Evolutionary conservation across 2,888 invertebrate species (phyloP).

Genomic region (Mythimna pallens): DNA sequence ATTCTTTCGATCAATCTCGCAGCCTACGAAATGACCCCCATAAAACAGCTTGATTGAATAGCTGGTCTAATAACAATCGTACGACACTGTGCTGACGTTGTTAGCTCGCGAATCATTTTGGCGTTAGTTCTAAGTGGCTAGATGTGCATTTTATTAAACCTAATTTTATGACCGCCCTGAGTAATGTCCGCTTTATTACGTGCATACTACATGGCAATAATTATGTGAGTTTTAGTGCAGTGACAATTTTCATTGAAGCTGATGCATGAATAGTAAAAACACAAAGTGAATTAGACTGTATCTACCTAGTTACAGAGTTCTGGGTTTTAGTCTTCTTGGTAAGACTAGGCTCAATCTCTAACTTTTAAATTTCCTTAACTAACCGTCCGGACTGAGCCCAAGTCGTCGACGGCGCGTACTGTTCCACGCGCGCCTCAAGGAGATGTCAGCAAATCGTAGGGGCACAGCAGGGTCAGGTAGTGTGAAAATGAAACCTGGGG

Average conservation of each 20-base stretch:
- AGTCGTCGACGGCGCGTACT: too few species aligned
- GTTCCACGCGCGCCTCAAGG: too few species aligned
- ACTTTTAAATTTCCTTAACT: too few species aligned
- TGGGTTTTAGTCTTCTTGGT: neutral
- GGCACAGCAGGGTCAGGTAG: too few species aligned
- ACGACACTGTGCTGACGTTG: conserved; percentile 17
- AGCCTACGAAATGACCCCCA: neutral
- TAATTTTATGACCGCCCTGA: conserved; percentile 58
- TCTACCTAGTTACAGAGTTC: neutral
- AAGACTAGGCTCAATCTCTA: too few species aligned
- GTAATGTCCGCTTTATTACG: conserved; percentile 46
- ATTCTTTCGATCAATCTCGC: neutral
- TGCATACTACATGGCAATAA: conserved; percentile 19
- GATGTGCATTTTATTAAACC: conserved; percentile 66
- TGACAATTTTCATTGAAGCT: neutral
- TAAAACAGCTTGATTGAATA: conserved; percentile 33
- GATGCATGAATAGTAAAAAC: neutral
- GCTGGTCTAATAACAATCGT: conserved; percentile 22
- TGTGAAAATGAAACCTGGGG: too few species aligned
- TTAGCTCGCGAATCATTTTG: conserved; percentile 53
- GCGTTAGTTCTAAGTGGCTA: conserved; percentile 61
- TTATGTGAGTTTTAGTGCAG: conserved; percentile 18
- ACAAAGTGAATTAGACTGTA: neutral
- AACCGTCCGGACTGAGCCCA: too few species aligned
- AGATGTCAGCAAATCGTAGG: too few species aligned